Base-by-base conservation (phyloP, 2,797 vertebrate genomes). In the Catostomus latipinnis region DNA sequence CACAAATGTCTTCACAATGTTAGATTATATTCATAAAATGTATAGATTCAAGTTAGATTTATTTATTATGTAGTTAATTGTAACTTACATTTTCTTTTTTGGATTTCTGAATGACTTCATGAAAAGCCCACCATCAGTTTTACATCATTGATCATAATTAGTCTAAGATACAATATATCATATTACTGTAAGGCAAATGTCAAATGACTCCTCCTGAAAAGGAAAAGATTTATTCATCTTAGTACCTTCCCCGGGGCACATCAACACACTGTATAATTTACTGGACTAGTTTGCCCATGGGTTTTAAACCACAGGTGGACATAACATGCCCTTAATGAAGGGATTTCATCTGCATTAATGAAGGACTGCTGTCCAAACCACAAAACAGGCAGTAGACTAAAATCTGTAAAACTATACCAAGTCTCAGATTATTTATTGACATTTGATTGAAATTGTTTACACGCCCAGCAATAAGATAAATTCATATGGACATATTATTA, bases 231-330 rank as follows among this genome's bases (percentile, higher is more conserved):
- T 58, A 72, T 48, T 76, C 12, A 65, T 74, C 56, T 4, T 48
- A 71, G 49, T 58, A 45, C 50, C 63, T 65, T 68, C 50, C 50
- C 74, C 49, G 16, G 48, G 45, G 76, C 48, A 80, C 14, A 61
- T 14, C 9, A 63, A 50, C 58, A 57, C 50, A 45, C 45, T 81
- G 45, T 81, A 79, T 83, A 70, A 84, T 84, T 82, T 50, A 81
- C 66, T 46, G 67, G 22, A 50, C 54, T n/a, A 71, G 18, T 49
- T 77, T 81, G 7, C 63, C 74, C 12, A 6, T 53, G 50, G 62
- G 43, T 67, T 69, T 60, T 46, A 71, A 71, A 16, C 74, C 60
- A 48, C 60, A 75, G 46, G 22, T 70, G 34, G 34, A 34, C 34
- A 34, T 49, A 65, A 60, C 18, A 66, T 61, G 6, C 10, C 7